phyloP scores from a whole-genome alignment of 2,797 vertebrate genomes.

The Urosaurus nigricauda region DNA sequence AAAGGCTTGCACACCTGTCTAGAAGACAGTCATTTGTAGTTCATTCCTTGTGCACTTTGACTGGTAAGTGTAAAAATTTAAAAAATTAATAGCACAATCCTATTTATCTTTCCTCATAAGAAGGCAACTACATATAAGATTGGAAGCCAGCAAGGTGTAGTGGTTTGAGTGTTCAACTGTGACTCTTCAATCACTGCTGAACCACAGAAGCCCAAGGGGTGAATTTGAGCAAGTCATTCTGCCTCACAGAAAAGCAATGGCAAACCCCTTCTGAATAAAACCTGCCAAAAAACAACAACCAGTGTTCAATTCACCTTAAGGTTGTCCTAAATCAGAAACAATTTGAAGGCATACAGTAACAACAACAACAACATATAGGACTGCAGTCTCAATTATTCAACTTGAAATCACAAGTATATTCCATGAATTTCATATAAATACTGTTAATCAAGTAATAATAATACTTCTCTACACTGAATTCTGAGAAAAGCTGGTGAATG shows the following conservation, averaged over 20 bases:
- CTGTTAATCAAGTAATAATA: background rate
- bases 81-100: background rate
- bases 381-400: background rate
- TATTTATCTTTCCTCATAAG: background rate
- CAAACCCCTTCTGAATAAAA: no score
- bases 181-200: no score
- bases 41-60: background rate
- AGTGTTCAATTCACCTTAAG: no score
- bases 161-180: no score
- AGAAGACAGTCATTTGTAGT: background rate
- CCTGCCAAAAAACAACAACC: no score
- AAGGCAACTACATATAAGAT: background rate
- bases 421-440: background rate
- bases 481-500: no score
- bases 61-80: background rate
- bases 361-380: background rate
- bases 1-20: background rate
- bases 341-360: no score
- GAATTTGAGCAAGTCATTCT: no score
- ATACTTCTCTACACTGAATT: background rate
- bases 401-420: background rate
- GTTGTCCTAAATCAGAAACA: no score
- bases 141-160: no score
- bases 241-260: no score
- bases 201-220: no score